Evolutionary conservation across 2,888 invertebrate species (phyloP).

Genomic region (Digitonthophagus gazella): DNA sequence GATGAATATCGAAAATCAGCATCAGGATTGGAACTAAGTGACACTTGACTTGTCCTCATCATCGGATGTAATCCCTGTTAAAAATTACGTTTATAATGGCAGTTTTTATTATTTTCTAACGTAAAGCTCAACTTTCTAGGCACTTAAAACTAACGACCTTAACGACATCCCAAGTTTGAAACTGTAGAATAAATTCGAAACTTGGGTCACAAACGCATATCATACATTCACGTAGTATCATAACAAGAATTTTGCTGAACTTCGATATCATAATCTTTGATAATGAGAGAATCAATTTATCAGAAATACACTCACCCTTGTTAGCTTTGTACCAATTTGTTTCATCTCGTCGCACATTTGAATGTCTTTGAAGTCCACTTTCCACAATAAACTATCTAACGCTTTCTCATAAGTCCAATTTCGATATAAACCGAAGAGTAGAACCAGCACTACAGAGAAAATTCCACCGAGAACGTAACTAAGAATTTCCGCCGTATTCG

Average conservation of each 20-base stretch:
- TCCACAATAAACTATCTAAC: constrained; percentile 89
- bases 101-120: no score
- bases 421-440: constrained; percentile 76
- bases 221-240: no score
- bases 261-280: not conserved
- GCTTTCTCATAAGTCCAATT: constrained; percentile 95
- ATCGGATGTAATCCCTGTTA: constrained; percentile 59
- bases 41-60: constrained; percentile 84
- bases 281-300: not conserved
- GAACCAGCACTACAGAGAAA: constrained; percentile 65
- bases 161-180: not conserved
- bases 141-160: not conserved
- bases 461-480: constrained; percentile 78
- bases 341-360: constrained; percentile 64
- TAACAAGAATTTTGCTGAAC: not conserved
- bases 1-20: constrained; percentile 87
- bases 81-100: no score
- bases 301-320: constrained; percentile 40
- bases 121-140: no score
- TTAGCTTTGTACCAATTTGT: constrained; percentile 45
- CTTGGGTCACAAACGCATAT: not conserved
- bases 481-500: constrained; percentile 79
- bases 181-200: not conserved
- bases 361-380: constrained; percentile 88
- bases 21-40: constrained; percentile 88